phyloP scores from a whole-genome alignment of 2,113 vertebrate species.

The Pleuronectes platessa region DNA sequence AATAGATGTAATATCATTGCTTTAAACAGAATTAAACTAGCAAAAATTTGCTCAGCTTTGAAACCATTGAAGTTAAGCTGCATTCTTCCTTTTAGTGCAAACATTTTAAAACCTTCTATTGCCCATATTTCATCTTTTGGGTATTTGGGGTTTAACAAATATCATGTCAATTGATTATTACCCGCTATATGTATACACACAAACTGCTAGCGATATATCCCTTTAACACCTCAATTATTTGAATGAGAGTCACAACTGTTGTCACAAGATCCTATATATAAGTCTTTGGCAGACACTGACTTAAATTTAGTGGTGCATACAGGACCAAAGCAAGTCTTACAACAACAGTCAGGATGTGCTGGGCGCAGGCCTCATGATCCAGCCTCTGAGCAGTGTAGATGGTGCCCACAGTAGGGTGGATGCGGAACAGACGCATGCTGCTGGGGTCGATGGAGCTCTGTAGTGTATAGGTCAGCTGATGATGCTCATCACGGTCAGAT shows the following conservation, averaged over 20 bases:
- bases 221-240: too few species aligned
- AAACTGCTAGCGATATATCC: too few species aligned
- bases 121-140: too few species aligned
- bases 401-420: constrained; percentile 88
- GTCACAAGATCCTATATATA: not conserved
- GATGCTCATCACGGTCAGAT: constrained; percentile 92
- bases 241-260: not conserved
- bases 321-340: constrained; percentile 75
- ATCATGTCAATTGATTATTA: too few species aligned
- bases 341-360: constrained; percentile 94
- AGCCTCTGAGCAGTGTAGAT: constrained; percentile 90
- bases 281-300: not conserved
- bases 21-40: too few species aligned
- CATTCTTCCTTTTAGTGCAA: too few species aligned
- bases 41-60: too few species aligned
- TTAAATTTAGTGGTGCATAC: not conserved
- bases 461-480: constrained; percentile 90
- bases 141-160: too few species aligned
- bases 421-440: constrained; percentile 92
- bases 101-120: too few species aligned
- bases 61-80: too few species aligned
- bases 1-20: too few species aligned
- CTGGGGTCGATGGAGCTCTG: constrained; percentile 92
- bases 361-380: constrained; percentile 92
- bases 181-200: too few species aligned